A percentile compares a stretch with the other conserved stretches of the same genome.
These are phyloP conservation scores for Puntigrus tetrazona DNA, from an alignment of 2,113 vertebrate species.

Conservation along the genomic window DNA sequence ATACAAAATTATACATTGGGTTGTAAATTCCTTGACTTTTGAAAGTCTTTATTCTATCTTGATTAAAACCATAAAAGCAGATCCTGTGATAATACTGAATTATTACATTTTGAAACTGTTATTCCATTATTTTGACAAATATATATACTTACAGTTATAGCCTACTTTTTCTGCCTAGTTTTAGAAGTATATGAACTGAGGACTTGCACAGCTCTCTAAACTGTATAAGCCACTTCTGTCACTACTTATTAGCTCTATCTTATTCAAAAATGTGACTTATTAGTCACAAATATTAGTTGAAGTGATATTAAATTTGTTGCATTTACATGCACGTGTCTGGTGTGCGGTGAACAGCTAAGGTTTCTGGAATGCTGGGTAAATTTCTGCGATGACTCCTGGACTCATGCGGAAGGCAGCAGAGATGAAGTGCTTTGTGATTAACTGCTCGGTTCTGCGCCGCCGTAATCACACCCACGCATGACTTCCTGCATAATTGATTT, in stretches of 20 bases:
- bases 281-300: neutral
- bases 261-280: neutral
- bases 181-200: neutral
- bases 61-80: no score
- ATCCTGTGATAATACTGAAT: no score
- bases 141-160: neutral
- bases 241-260: neutral
- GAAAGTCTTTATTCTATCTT: no score
- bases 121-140: no score
- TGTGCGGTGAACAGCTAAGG: neutral
- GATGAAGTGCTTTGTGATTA: slow-evolving; percentile 77
- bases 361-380: neutral
- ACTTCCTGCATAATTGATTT: slow-evolving; percentile 82
- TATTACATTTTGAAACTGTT: no score
- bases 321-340: neutral
- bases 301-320: neutral
- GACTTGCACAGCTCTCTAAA: neutral
- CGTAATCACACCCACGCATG: slow-evolving; percentile 79
- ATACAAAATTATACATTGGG: no score
- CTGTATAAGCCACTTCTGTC: neutral
- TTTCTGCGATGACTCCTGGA: neutral
- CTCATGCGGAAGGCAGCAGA: slow-evolving; percentile 62
- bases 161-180: neutral
- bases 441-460: slow-evolving; percentile 73
- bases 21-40: no score